phyloP scores from a whole-genome alignment of 1,140 invertebrate species.

The Megalopta genalis region DNA sequence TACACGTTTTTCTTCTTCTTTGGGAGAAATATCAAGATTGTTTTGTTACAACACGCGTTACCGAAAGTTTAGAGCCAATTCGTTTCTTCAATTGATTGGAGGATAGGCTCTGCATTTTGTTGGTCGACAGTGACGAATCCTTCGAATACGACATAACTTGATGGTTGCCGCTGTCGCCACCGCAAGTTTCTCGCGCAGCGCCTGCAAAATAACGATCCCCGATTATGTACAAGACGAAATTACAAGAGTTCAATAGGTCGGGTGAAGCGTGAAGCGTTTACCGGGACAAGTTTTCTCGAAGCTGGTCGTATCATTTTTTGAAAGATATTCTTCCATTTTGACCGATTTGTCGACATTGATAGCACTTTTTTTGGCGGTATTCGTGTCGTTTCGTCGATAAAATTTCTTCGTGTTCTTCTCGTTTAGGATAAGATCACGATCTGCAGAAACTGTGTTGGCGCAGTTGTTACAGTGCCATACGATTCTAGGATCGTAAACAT shows the following conservation, averaged over 20 bases:
- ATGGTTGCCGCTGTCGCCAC: background rate
- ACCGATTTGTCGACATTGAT: background rate
- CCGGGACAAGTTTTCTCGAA: background rate
- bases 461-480: slow-evolving; percentile 67
- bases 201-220: background rate
- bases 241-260: no score
- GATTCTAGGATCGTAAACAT: slow-evolving; percentile 63
- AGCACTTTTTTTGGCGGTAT: background rate
- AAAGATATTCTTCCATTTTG: background rate
- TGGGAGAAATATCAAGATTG: background rate
- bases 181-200: background rate
- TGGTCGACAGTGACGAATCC: background rate
- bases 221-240: background rate
- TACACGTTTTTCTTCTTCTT: no score
- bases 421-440: background rate
- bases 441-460: slow-evolving; percentile 11
- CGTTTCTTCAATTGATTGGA: slow-evolving; percentile 42
- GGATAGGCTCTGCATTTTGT: background rate
- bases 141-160: slow-evolving; percentile 5
- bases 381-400: background rate
- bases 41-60: slow-evolving; percentile 27
- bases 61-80: slow-evolving; percentile 50
- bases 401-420: background rate
- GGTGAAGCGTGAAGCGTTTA: slow-evolving; percentile 2
- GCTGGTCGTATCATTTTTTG: background rate